Percentiles rank a stretch among this genome's conserved stretches.
These are phyloP conservation scores for Chelon auratus DNA, from an alignment of 2,797 vertebrate genomes.

Conservation along the genomic window DNA sequence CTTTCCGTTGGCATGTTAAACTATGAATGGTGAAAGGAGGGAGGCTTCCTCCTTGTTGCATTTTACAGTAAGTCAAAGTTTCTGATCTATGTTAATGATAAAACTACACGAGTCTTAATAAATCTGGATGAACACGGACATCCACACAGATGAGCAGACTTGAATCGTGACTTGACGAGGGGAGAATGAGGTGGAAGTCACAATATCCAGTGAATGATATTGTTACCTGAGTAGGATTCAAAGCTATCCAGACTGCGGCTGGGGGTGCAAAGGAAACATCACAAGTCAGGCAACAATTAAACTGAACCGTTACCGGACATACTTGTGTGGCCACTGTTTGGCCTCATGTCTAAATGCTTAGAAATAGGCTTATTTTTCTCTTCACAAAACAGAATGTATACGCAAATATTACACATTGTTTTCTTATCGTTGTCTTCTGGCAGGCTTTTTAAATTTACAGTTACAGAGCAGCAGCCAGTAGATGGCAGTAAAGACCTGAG, in stretches of 20 bases:
- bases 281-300: slow-evolving; percentile 68
- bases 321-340: background rate
- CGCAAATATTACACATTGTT: background rate
- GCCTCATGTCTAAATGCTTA: background rate
- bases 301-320: background rate
- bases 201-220: slow-evolving; percentile 53
- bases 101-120: slow-evolving; percentile 36
- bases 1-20: slow-evolving; percentile 19
- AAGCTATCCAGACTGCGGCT: slow-evolving; percentile 90
- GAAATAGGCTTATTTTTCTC: background rate
- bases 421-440: background rate
- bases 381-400: background rate
- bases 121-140: slow-evolving; percentile 32
- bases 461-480: slow-evolving; percentile 48
- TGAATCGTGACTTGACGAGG: slow-evolving; percentile 50
- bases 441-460: too few relatives aligned
- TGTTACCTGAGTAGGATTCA: slow-evolving; percentile 88
- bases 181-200: slow-evolving; percentile 59
- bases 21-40: slow-evolving; percentile 20
- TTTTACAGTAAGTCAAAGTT: slow-evolving; percentile 13
- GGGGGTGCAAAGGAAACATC: slow-evolving; percentile 81
- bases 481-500: slow-evolving; percentile 54
- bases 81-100: slow-evolving; percentile 55
- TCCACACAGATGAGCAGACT: slow-evolving; percentile 64
- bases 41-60: fast-evolving